Conservation (phyloP, 2,797 vertebrate genomes). For the Leucoraja ocellata region DNA sequence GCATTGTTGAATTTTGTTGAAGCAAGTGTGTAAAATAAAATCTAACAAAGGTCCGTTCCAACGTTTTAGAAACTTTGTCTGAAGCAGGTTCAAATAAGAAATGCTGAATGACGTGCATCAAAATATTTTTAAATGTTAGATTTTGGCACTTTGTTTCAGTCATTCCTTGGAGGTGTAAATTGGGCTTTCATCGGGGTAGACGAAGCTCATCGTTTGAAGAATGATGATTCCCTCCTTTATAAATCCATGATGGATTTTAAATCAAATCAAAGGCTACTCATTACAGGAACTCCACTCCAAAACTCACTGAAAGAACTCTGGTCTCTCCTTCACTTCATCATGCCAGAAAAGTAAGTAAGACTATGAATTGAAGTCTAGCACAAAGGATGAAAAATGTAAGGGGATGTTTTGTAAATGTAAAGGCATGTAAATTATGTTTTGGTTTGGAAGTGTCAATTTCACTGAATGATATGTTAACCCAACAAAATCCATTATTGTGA, state of each 20-base stretch:
- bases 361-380: neutral
- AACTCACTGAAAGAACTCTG: slow-evolving; percentile 97
- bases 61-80: neutral
- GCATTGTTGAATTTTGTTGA: neutral
- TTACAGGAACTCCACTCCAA: slow-evolving; percentile 94
- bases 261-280: slow-evolving; percentile 92
- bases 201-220: slow-evolving; percentile 94
- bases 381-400: neutral
- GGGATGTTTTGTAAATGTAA: no score
- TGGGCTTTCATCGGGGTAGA: slow-evolving; percentile 96
- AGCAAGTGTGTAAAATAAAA: neutral
- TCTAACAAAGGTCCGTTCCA: neutral
- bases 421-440: neutral
- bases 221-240: slow-evolving; percentile 93
- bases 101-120: neutral
- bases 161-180: slow-evolving; percentile 84
- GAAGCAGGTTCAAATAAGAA: neutral
- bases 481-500: neutral
- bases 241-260: slow-evolving; percentile 98
- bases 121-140: slow-evolving; percentile 38
- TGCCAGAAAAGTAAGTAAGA: slow-evolving; percentile 90
- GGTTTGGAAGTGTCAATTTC: neutral
- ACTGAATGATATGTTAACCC: neutral
- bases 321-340: slow-evolving; percentile 96
- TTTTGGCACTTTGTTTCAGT: slow-evolving; percentile 59